Percentiles rank a stretch among this genome's conserved stretches.
Conservation (phyloP, 2,888 invertebrate genomes). For the Ferdinandea cuprea region DNA sequence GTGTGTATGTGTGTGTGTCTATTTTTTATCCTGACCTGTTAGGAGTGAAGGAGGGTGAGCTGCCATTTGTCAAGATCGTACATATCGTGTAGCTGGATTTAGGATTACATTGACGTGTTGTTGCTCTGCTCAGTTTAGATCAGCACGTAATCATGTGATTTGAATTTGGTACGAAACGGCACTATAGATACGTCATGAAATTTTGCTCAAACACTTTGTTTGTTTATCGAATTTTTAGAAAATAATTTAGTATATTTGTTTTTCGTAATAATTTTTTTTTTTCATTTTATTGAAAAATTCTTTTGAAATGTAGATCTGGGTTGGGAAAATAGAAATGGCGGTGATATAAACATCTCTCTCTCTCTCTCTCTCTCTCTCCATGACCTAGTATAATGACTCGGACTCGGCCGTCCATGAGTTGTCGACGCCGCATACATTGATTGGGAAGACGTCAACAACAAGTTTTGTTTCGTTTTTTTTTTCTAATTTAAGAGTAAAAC, state of each 20-base stretch:
- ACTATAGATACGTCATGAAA: slow-evolving; percentile 24
- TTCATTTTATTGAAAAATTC: slow-evolving; percentile 26
- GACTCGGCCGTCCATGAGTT: background rate
- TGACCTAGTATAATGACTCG: slow-evolving; percentile 55
- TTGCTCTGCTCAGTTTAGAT: too few species aligned
- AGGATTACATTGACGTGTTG: background rate
- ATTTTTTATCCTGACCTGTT: slow-evolving; percentile 13
- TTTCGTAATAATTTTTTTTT: slow-evolving; percentile 33
- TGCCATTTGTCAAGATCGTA: background rate
- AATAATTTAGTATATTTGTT: background rate
- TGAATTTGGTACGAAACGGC: background rate
- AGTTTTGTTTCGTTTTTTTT: too few species aligned
- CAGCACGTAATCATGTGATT: slow-evolving; percentile 45
- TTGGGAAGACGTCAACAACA: slow-evolving; percentile 32
- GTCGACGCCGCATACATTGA: background rate
- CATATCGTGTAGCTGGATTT: background rate
- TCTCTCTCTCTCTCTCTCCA: too few species aligned
- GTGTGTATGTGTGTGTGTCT: slow-evolving; percentile 28
- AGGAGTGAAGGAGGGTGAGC: background rate
- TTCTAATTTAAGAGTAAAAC: slow-evolving; percentile 52
- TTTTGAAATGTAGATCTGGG: slow-evolving; percentile 23
- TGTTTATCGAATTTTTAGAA: slow-evolving; percentile 6
- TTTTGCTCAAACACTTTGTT: background rate
- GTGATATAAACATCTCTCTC: slow-evolving; percentile 8
- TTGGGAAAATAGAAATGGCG: slow-evolving; percentile 46